Percentiles rank a stretch among this genome's conserved stretches.
phyloP scores from a whole-genome alignment of 2,797 vertebrate species.

The Denticeps clupeoides region DNA sequence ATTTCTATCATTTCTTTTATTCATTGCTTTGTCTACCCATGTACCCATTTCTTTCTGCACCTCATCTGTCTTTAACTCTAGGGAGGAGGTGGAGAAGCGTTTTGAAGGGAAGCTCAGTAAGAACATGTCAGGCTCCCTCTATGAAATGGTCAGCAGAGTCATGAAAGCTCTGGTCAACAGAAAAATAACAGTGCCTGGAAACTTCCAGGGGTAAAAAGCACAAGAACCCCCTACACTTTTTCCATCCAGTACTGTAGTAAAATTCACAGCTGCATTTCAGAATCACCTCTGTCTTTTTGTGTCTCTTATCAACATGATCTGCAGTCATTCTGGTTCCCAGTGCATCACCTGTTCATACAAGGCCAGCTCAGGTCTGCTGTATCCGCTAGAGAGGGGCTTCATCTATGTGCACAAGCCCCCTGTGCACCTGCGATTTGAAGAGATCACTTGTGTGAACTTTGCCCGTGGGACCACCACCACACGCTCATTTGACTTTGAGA shows the following conservation, averaged over 20 bases:
- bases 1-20: neutral
- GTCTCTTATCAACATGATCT: neutral
- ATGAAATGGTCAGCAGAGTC: conserved; percentile 95
- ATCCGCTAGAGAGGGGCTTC: conserved; percentile 90
- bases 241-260: too few species aligned
- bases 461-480: conserved; percentile 93
- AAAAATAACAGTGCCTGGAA: conserved; percentile 95
- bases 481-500: conserved; percentile 93
- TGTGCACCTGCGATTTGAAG: conserved; percentile 90
- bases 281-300: neutral
- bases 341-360: conserved; percentile 98
- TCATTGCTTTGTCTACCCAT: neutral
- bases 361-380: conserved; percentile 86
- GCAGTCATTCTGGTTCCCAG: conserved; percentile 85
- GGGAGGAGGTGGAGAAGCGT: conserved; percentile 92
- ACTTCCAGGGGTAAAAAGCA: conserved; percentile 83
- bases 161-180: conserved; percentile 96
- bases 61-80: conserved; percentile 19
- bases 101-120: conserved; percentile 92
- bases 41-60: conserved; percentile 1
- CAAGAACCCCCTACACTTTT: neutral
- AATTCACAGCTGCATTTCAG: too few species aligned
- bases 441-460: conserved; percentile 91
- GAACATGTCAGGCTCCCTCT: conserved; percentile 92
- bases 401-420: conserved; percentile 96